phyloP scores from a whole-genome alignment of 1,140 invertebrate species.

The Drosophila tani region DNA sequence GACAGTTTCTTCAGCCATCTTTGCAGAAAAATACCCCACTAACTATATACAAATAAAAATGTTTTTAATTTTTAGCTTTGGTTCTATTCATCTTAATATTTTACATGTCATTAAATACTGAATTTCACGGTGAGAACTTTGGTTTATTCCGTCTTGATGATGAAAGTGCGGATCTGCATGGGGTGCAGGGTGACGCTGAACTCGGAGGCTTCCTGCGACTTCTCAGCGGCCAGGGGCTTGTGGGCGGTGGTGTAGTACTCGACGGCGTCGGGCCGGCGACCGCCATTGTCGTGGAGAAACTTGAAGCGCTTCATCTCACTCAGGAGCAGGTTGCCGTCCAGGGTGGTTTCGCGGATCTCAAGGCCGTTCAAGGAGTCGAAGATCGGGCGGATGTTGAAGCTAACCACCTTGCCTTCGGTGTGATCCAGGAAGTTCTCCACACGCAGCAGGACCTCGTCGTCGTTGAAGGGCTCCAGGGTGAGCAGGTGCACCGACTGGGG shows the following conservation, averaged over 20 bases:
- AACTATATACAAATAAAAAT: neutral
- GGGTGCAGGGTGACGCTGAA: slow-evolving; percentile 73
- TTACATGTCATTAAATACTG: slow-evolving; percentile 22
- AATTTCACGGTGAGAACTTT: neutral
- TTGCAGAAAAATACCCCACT: neutral
- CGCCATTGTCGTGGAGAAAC: slow-evolving; percentile 64
- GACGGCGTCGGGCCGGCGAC: slow-evolving; percentile 22
- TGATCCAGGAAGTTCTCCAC: slow-evolving; percentile 95
- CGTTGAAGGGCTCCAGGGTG: slow-evolving; percentile 94
- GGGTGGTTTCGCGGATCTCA: slow-evolving; percentile 71
- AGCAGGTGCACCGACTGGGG: slow-evolving; percentile 93
- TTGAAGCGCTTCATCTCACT: slow-evolving; percentile 67
- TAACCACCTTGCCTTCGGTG: slow-evolving; percentile 88
- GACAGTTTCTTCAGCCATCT: no score
- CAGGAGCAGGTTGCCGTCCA: slow-evolving; percentile 71
- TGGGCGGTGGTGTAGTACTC: slow-evolving; percentile 40
- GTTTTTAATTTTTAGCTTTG: neutral
- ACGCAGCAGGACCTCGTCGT: slow-evolving; percentile 89
- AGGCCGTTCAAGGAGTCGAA: slow-evolving; percentile 53
- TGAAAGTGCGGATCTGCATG: slow-evolving; percentile 80
- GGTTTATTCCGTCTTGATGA: slow-evolving; percentile 44
- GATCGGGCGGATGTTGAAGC: slow-evolving; percentile 67
- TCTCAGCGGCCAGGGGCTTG: slow-evolving; percentile 40
- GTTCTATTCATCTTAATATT: slow-evolving; percentile 23
- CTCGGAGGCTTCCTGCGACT: slow-evolving; percentile 53